Base-by-base conservation (phyloP, 2,113 vertebrate species). In the Dasyornis broadbenti region DNA sequence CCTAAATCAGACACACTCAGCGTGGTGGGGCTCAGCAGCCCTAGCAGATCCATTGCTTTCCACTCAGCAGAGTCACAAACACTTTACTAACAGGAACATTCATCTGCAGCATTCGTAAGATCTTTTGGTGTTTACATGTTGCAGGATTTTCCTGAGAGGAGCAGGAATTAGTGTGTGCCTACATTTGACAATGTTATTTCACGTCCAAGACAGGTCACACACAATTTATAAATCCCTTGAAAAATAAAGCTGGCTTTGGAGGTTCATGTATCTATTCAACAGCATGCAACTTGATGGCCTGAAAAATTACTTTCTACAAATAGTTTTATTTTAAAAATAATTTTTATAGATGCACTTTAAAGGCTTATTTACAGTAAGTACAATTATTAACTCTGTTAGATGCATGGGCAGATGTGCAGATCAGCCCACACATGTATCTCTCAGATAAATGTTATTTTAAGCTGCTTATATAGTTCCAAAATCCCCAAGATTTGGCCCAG, bases 341-440 rank as follows among this genome's bases (percentile, higher is more conserved):
- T 37, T 81, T 83, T 60, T 19, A 3, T 44, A 63, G 70, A 66
- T 50, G 40, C 54, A 94, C 90, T 97, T 90, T 56, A 71, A 89
- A 92, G 65, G 37, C 45, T 91, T 90, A 90, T 93, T 94, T 96
- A 96, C 92, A 94, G 45, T 68, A 90, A 71, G 17, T 84, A 92
- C 61, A 77, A 44, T 83, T 79, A 90, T 86, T 91, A 90, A 53
- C 60, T 72, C 83, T 72, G 26, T 60, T 65, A 80, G 61, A 52
- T 75, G 45, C 53, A 53, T 0, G 2, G 37, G 52, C 35, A 88
- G 52, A 88, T 30, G 47, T 71, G 76, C 56, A 84, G 44, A 82
- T 75, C 60, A 86, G 68, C 42, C 52, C 30, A 80, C 50, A 39
- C 28, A 15, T 5, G 10, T 27, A 95, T 60, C 40, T 76, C 57